Conservation (phyloP, 2,797 vertebrate genomes). For the Sebastes kiyomatsui region DNA sequence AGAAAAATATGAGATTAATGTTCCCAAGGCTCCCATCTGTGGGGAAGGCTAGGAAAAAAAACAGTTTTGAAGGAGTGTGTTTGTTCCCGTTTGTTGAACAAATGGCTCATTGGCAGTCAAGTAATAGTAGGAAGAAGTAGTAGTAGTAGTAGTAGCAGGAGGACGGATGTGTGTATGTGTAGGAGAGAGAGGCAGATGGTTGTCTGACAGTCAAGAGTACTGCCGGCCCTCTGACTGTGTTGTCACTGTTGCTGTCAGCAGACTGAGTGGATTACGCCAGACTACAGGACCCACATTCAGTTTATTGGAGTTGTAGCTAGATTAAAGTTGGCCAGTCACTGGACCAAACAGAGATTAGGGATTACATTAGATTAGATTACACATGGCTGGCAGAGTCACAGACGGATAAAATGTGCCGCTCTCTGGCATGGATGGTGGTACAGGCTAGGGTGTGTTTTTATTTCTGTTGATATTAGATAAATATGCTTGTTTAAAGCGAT, state of each 20-base stretch:
- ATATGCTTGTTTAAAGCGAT: neutral
- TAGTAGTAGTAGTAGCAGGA: neutral
- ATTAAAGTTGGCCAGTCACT: constrained; percentile 64
- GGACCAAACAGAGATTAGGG: constrained; percentile 66
- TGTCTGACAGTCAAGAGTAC: constrained; percentile 39
- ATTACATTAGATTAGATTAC: constrained; percentile 66
- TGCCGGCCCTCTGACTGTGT: constrained; percentile 38
- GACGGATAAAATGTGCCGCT: constrained; percentile 25
- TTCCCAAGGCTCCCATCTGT: constrained; percentile 30
- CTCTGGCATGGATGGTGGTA: constrained; percentile 10
- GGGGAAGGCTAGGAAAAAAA: constrained; percentile 7
- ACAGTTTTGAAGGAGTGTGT: constrained; percentile 18
- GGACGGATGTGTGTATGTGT: constrained; percentile 5
- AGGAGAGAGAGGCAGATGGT: constrained; percentile 39
- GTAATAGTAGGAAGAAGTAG: constrained; percentile 16
- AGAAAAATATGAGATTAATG: constrained; percentile 39
- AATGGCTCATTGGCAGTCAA: constrained; percentile 39
- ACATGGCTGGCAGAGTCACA: constrained; percentile 24
- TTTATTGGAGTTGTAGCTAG: constrained; percentile 58
- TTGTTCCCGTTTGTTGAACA: constrained; percentile 41
- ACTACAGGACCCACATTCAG: constrained; percentile 49
- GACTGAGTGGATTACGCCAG: constrained; percentile 68
- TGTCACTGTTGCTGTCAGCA: constrained; percentile 58
- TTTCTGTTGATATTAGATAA: neutral
- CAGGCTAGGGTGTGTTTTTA: neutral